Evolutionary conservation across 2,113 vertebrate species (phyloP).

Genomic region (Periophthalmus modestus): DNA sequence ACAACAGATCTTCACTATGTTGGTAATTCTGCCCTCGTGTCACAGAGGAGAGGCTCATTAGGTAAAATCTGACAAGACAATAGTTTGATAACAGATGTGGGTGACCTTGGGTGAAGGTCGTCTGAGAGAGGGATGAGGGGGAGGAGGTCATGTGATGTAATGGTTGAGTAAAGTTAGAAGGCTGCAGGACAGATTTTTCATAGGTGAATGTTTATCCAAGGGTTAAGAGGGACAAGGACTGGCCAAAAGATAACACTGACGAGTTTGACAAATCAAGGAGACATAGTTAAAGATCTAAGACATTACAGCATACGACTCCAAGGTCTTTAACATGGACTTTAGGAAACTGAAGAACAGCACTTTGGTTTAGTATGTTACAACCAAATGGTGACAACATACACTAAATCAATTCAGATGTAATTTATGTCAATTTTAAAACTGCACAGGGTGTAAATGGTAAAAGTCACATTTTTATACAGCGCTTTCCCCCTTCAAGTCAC

Average conservation of each 20-base stretch:
- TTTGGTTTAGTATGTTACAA: neutral
- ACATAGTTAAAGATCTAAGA: neutral
- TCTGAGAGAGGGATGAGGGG: constrained; percentile 9
- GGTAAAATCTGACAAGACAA: neutral
- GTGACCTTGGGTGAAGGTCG: constrained; percentile 72
- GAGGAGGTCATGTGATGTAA: constrained; percentile 14
- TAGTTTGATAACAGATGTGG: constrained; percentile 34
- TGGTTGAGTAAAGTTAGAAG: constrained; percentile 4
- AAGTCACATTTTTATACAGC: no score
- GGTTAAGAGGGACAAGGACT: constrained; percentile 31
- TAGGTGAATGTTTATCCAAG: constrained; percentile 43
- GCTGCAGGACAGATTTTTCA: constrained; percentile 4
- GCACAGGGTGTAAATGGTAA: no score
- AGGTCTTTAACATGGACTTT: neutral
- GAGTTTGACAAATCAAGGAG: neutral
- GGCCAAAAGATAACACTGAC: constrained; percentile 26
- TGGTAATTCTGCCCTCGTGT: neutral
- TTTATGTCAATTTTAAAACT: neutral
- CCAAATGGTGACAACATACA: no score
- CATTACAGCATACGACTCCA: constrained; percentile 9
- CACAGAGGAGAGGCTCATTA: neutral
- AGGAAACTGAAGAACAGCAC: constrained; percentile 29
- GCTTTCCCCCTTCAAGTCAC: no score
- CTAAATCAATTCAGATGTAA: neutral
- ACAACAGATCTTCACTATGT: neutral